These are phyloP conservation scores for Passerculus sandwichensis DNA, from an alignment of 2,797 vertebrate species.

Conservation along the genomic window DNA sequence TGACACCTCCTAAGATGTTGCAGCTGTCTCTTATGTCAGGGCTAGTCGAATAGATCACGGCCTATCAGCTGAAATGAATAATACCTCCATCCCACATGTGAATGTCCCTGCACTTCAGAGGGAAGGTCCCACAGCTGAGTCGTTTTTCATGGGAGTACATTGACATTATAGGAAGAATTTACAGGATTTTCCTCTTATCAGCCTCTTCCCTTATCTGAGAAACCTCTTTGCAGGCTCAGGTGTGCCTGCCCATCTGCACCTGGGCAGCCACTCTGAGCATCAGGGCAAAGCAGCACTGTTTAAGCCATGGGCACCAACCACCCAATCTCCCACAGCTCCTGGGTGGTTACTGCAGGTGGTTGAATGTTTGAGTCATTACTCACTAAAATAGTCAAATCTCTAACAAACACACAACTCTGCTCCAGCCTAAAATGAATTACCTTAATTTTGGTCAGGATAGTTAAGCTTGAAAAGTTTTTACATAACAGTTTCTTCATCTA, in stretches of 20 bases:
- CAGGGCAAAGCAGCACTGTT: background rate
- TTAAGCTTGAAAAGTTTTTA: background rate
- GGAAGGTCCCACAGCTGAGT: background rate
- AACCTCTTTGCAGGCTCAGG: no score
- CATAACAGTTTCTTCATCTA: background rate
- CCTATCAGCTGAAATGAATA: background rate
- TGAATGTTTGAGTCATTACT: background rate
- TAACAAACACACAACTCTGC: background rate
- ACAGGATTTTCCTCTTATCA: background rate
- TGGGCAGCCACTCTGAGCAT: background rate
- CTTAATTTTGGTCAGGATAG: background rate
- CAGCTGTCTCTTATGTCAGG: background rate
- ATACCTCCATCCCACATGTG: background rate
- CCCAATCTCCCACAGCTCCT: background rate
- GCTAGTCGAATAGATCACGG: no score
- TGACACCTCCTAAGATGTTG: background rate
- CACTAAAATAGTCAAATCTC: background rate
- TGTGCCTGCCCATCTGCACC: background rate
- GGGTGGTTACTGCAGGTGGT: background rate
- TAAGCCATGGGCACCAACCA: background rate
- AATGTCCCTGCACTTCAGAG: no score
- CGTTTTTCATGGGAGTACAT: accelerated
- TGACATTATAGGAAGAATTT: background rate
- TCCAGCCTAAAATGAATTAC: background rate
- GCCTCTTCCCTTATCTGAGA: background rate